phyloP scores from a whole-genome alignment of 2,888 invertebrate species.

The Ectemnius lituratus region DNA sequence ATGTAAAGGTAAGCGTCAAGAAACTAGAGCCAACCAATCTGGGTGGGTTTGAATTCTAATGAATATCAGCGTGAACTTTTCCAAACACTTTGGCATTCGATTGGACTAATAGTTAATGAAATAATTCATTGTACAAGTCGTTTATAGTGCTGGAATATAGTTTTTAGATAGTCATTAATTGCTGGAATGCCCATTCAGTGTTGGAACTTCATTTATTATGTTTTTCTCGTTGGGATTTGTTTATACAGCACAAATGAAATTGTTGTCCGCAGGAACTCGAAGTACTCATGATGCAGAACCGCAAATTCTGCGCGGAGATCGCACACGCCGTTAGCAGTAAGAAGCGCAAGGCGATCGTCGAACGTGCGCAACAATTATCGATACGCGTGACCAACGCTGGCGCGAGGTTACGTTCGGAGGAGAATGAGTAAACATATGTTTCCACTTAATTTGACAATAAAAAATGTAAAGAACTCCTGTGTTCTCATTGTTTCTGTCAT shows the following conservation, averaged over 20 bases:
- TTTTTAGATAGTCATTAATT: no score
- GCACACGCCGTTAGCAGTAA: constrained; percentile 98
- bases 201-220: no score
- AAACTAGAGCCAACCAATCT: neutral
- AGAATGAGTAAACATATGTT: constrained; percentile 90
- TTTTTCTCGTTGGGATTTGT: no score
- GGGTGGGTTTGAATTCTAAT: no score
- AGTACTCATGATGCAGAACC: constrained; percentile 99
- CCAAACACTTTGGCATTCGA: no score
- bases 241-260: neutral
- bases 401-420: constrained; percentile 97
- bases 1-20: constrained; percentile 83
- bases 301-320: constrained; percentile 98
- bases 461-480: constrained; percentile 47
- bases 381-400: constrained; percentile 97
- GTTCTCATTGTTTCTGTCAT: neutral
- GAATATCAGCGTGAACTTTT: no score
- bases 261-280: constrained; percentile 88
- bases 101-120: no score
- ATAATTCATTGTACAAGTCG: no score
- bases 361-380: constrained; percentile 96
- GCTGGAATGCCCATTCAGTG: no score
- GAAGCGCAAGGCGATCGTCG: constrained; percentile 97
- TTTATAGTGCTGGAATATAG: no score
- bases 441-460: constrained; percentile 55